These are phyloP conservation scores for Lepidurus apus DNA, from an alignment of 1,140 invertebrate genomes.

Conservation along the genomic window DNA sequence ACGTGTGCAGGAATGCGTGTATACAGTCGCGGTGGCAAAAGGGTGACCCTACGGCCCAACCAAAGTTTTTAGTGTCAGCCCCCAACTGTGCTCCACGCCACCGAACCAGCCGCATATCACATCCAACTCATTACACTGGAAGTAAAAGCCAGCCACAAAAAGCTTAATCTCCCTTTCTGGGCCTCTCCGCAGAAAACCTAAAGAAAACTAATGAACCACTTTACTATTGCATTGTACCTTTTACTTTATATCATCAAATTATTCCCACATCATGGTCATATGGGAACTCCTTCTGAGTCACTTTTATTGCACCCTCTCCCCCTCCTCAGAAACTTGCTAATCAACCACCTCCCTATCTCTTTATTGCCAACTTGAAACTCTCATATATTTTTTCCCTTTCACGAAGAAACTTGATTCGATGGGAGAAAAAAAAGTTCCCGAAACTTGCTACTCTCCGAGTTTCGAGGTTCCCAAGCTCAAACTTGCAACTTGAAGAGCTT, in stretches of 20 bases:
- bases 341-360: too few species aligned
- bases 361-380: too few species aligned
- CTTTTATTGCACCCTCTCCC: too few species aligned
- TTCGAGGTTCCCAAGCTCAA: too few species aligned
- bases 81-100: constrained; percentile 16
- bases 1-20: constrained; percentile 5
- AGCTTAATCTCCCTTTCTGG: neutral
- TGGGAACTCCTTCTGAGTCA: too few species aligned
- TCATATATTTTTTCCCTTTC: too few species aligned
- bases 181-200: neutral
- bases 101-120: constrained; percentile 3
- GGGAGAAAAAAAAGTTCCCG: too few species aligned
- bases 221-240: neutral
- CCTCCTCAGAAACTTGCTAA: too few species aligned
- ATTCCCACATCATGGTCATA: neutral
- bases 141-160: neutral
- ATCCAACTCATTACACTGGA: neutral
- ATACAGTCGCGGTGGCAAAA: neutral
- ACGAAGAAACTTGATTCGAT: too few species aligned
- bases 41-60: constrained; percentile 8
- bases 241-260: neutral
- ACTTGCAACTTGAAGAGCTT: too few species aligned
- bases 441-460: too few species aligned
- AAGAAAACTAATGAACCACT: neutral
- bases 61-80: constrained; percentile 13